Evolutionary conservation across 2,113 vertebrate species (phyloP).

Genomic region (Danionella cerebrum): DNA sequence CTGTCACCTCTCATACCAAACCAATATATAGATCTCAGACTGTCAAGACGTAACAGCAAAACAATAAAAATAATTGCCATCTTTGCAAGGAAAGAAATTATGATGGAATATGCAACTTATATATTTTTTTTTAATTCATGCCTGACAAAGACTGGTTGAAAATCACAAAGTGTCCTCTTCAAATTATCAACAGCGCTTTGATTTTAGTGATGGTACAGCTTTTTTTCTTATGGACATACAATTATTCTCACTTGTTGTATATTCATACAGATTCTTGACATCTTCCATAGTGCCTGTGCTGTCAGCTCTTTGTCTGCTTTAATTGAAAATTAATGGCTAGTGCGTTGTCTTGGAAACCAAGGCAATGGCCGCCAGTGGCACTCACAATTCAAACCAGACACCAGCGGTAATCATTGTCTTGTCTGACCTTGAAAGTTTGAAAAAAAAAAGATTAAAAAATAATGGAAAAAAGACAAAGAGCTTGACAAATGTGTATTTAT

Average conservation of each 20-base stretch:
- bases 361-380: conserved; percentile 83
- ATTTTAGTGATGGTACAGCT: conserved; percentile 69
- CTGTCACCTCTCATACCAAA: not conserved
- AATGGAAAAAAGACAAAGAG: conserved; percentile 54
- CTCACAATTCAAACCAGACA: conserved; percentile 86
- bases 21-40: conserved; percentile 9
- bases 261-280: conserved; percentile 99
- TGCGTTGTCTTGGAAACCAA: conserved; percentile 94
- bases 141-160: not conserved
- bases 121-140: too few species aligned
- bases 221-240: conserved; percentile 77
- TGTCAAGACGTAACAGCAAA: not conserved
- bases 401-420: conserved; percentile 95
- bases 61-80: conserved; percentile 4
- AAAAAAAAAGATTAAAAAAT: conserved; percentile 58
- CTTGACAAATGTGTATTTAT: conserved; percentile 53
- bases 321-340: conserved; percentile 99
- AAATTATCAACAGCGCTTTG: conserved; percentile 68
- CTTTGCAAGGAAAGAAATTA: not conserved
- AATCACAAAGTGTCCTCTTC: conserved; percentile 52
- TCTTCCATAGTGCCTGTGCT: conserved; percentile 98
- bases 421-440: conserved; percentile 96
- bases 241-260: conserved; percentile 99
- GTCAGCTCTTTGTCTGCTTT: conserved; percentile 99
- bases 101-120: conserved; percentile 67